Conservation (phyloP, 2,113 vertebrate genomes). For the Clinocottus analis region DNA sequence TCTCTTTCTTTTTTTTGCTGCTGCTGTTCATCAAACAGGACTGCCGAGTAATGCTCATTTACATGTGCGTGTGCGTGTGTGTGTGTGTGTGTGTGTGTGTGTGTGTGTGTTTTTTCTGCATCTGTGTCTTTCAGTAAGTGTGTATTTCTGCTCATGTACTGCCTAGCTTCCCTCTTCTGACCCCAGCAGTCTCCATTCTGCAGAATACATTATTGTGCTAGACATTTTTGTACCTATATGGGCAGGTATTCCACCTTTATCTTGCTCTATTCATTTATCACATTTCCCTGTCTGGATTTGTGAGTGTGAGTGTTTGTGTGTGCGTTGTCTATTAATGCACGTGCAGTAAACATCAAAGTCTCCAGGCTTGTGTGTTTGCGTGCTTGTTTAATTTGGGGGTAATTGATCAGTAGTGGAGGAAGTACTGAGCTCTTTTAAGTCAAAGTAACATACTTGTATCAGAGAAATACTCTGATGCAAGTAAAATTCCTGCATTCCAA, state of each 20-base stretch:
- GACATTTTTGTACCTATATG: slow-evolving; percentile 18
- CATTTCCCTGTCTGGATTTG: not conserved
- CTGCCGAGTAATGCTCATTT: not conserved
- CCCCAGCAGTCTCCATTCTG: slow-evolving; percentile 19
- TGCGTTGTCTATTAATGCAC: not conserved
- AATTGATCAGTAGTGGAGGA: not conserved
- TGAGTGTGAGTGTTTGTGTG: not conserved
- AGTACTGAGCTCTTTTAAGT: not conserved
- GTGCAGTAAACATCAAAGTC: not conserved
- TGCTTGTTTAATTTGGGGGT: not conserved
- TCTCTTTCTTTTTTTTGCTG: not conserved
- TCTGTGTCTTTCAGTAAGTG: not conserved
- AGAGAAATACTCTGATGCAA: not conserved
- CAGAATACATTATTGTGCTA: slow-evolving; percentile 16
- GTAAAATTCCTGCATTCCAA: not conserved
- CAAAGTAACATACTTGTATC: not conserved
- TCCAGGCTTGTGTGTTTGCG: not conserved
- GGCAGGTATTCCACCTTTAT: slow-evolving; percentile 7
- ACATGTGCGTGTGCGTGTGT: not conserved
- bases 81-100: not conserved
- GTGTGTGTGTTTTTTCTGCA: not conserved
- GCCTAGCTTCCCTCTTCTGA: slow-evolving; percentile 1
- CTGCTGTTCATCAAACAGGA: slow-evolving; percentile 31
- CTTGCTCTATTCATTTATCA: not conserved
- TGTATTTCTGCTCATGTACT: slow-evolving; percentile 24